Evolutionary conservation across 2,888 invertebrate species (phyloP).

Genomic region (Sylvicola cinctus): DNA sequence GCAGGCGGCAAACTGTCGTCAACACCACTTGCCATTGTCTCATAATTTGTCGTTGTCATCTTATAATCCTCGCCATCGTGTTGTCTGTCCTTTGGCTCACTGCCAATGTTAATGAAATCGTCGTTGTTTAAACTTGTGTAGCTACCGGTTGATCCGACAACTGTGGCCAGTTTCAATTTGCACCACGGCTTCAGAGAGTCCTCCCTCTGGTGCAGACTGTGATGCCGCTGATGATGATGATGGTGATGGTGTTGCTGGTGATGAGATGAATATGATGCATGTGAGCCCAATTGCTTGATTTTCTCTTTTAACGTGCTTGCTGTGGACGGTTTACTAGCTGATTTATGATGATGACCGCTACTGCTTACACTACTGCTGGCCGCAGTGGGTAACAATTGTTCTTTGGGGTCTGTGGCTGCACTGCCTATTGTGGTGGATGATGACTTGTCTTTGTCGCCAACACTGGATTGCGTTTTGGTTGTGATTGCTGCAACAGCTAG

Average conservation of each 20-base stretch:
- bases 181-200: constrained; percentile 42
- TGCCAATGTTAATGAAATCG: constrained; percentile 7
- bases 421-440: constrained; percentile 18
- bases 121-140: constrained; percentile 20
- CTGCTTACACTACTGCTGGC: constrained; percentile 16
- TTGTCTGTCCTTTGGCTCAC: constrained; percentile 6
- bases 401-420: constrained; percentile 3
- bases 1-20: too few relatives aligned
- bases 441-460: constrained; percentile 14
- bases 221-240: constrained; percentile 18
- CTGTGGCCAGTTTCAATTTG: constrained; percentile 50
- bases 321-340: constrained; percentile 14
- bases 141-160: constrained; percentile 19
- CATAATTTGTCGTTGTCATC: too few relatives aligned
- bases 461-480: neutral
- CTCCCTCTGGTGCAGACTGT: constrained; percentile 9
- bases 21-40: constrained; percentile 14
- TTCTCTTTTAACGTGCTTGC: constrained; percentile 27
- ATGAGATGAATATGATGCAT: neutral
- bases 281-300: constrained; percentile 22
- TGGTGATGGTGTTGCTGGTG: constrained; percentile 14
- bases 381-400: constrained; percentile 13
- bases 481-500: neutral
- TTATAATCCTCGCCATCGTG: constrained; percentile 17
- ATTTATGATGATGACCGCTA: constrained; percentile 8